These are phyloP conservation scores for Metacarcinus magister DNA, from an alignment of 2,888 invertebrate species.

Conservation along the genomic window DNA sequence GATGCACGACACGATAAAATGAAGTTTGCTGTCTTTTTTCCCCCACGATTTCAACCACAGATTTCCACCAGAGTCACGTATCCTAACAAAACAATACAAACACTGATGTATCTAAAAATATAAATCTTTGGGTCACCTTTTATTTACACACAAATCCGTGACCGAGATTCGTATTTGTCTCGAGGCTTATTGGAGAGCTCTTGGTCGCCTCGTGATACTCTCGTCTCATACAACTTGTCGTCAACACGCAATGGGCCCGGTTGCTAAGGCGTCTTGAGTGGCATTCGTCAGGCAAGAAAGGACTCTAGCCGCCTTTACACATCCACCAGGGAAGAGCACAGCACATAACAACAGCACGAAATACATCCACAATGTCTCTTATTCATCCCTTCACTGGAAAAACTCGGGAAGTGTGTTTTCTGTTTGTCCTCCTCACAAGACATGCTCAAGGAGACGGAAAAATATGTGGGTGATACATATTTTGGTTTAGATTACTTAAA, in stretches of 20 bases:
- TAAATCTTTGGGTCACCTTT: not conserved
- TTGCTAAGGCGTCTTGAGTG: not conserved
- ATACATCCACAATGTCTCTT: not conserved
- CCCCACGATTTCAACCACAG: not conserved
- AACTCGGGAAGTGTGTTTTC: not conserved
- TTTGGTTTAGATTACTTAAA: not conserved
- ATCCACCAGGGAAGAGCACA: not conserved
- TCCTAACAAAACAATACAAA: not conserved
- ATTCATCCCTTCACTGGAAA: not conserved
- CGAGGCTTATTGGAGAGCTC: slow-evolving; percentile 4
- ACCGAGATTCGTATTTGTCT: not conserved
- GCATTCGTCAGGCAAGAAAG: not conserved
- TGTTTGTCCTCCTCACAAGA: not conserved
- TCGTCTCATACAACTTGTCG: not conserved
- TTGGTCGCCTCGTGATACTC: not conserved
- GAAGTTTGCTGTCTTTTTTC: not conserved
- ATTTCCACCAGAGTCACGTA: not conserved
- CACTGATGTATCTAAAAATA: not conserved
- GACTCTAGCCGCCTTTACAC: not conserved
- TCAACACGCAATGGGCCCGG: slow-evolving; percentile 8
- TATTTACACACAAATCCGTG: not conserved
- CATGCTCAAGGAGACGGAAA: not conserved
- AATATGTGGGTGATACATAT: not conserved
- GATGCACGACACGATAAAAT: not conserved
- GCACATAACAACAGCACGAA: not conserved